Conservation (phyloP, 1,140 invertebrate genomes). For the Leptestheria dahalacensis region DNA sequence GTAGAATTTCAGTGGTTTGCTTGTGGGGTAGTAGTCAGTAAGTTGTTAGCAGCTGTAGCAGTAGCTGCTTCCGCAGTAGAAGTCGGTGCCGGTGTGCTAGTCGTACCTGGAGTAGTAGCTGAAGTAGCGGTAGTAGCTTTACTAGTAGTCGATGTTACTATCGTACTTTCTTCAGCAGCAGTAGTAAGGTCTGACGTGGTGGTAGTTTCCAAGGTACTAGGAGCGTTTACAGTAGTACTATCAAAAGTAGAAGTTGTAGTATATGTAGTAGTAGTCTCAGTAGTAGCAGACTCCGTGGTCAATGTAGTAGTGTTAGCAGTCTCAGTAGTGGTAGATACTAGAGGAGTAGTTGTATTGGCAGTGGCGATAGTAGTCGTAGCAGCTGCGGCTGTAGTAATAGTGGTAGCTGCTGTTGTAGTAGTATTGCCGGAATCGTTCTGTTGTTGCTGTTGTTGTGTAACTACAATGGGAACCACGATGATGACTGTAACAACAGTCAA, state of each 20-base stretch:
- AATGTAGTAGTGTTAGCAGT: not conserved
- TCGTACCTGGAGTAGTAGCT: not conserved
- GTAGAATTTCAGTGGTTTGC: no score
- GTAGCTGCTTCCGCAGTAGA: not conserved
- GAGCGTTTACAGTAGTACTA: not conserved
- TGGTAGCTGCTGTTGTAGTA: not conserved
- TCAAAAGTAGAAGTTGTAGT: not conserved
- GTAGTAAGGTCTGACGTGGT: not conserved
- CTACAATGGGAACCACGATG: not conserved
- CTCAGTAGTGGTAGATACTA: not conserved
- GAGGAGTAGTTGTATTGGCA: not conserved
- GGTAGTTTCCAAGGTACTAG: not conserved
- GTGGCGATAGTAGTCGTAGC: not conserved
- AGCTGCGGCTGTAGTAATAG: no score
- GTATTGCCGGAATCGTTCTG: not conserved
- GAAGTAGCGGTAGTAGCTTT: not conserved
- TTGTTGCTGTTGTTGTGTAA: not conserved
- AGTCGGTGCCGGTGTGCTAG: not conserved
- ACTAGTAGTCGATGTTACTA: not conserved
- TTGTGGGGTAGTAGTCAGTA: not conserved
- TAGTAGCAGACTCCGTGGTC: not conserved
- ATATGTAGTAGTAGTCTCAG: not conserved
- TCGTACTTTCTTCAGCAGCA: not conserved
- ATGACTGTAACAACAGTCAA: not conserved
- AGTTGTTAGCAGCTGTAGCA: not conserved